Evolutionary conservation across 2,797 vertebrate species (phyloP).

Genomic region (Eulemur coronatus): DNA sequence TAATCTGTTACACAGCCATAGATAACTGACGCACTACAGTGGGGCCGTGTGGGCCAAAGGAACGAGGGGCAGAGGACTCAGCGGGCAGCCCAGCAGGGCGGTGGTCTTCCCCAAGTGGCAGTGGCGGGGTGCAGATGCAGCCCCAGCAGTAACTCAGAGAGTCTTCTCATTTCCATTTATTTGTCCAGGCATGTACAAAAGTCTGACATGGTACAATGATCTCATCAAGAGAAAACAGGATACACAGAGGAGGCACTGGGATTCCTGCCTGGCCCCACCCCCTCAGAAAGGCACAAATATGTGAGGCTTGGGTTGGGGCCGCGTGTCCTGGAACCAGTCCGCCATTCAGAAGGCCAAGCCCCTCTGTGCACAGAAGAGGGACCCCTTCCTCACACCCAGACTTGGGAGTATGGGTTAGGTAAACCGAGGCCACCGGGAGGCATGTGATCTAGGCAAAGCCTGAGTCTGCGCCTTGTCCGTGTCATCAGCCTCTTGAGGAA

Average conservation of each 20-base stretch:
- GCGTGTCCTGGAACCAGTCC: not conserved
- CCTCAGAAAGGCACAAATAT: constrained; percentile 64
- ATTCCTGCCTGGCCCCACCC: not conserved
- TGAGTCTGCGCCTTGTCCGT: not conserved
- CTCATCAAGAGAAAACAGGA: constrained; percentile 73
- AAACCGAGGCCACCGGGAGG: not conserved
- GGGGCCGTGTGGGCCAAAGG: not conserved
- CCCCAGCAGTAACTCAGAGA: not conserved
- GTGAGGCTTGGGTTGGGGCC: not conserved
- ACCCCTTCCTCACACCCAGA: not conserved
- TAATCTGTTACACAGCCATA: not conserved
- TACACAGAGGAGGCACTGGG: not conserved
- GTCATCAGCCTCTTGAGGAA: not conserved
- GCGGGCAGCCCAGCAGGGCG: not conserved
- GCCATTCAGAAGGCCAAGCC: not conserved
- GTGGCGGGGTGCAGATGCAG: not conserved
- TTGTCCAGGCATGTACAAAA: constrained; percentile 85
- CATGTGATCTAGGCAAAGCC: not conserved
- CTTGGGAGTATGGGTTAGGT: not conserved
- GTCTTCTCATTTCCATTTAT: constrained; percentile 69
- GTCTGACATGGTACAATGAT: constrained; percentile 65
- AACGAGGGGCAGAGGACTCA: not conserved
- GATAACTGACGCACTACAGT: not conserved
- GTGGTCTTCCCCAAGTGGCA: not conserved
- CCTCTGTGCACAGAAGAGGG: not conserved